These are phyloP conservation scores for Rhyacophila brunnea DNA, from an alignment of 1,140 invertebrate species.

Conservation along the genomic window DNA sequence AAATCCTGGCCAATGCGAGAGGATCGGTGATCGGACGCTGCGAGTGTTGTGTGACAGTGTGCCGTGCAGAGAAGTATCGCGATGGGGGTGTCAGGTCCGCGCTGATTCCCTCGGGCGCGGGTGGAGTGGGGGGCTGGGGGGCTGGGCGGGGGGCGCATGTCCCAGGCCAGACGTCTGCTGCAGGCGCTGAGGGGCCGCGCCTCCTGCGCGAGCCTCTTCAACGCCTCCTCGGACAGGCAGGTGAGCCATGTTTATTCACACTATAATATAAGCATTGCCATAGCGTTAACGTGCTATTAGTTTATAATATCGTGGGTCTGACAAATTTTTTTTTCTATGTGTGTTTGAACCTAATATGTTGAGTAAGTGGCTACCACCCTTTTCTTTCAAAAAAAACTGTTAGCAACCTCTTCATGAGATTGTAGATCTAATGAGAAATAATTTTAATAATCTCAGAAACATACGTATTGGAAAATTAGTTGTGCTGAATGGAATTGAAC, in stretches of 20 bases:
- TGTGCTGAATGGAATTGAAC: too few species aligned
- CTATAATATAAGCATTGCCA: too few species aligned
- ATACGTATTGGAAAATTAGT: too few species aligned
- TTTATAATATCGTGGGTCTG: too few species aligned
- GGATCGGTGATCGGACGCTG: not conserved
- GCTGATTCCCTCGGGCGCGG: conserved; percentile 4
- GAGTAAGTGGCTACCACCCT: too few species aligned
- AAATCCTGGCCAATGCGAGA: not conserved
- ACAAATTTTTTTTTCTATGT: too few species aligned
- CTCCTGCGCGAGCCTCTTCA: conserved; percentile 26
- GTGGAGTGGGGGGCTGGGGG: not conserved
- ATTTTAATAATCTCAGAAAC: too few species aligned
- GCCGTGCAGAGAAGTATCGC: conserved; percentile 6
- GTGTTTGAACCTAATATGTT: too few species aligned
- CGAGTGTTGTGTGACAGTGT: conserved; percentile 4
- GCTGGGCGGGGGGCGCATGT: conserved; percentile 9
- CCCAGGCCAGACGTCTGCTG: conserved; percentile 20
- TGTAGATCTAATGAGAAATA: too few species aligned
- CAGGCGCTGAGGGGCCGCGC: conserved; percentile 19
- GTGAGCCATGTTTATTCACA: not conserved
- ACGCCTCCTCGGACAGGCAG: conserved; percentile 23
- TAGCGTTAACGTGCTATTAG: too few species aligned
- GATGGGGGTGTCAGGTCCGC: conserved; percentile 3
- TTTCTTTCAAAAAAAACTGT: too few species aligned
- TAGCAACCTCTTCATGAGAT: too few species aligned